Percentiles rank a stretch among this genome's conserved stretches.
phyloP scores from a whole-genome alignment of 2,797 vertebrate species.

The Sylvia borin region DNA sequence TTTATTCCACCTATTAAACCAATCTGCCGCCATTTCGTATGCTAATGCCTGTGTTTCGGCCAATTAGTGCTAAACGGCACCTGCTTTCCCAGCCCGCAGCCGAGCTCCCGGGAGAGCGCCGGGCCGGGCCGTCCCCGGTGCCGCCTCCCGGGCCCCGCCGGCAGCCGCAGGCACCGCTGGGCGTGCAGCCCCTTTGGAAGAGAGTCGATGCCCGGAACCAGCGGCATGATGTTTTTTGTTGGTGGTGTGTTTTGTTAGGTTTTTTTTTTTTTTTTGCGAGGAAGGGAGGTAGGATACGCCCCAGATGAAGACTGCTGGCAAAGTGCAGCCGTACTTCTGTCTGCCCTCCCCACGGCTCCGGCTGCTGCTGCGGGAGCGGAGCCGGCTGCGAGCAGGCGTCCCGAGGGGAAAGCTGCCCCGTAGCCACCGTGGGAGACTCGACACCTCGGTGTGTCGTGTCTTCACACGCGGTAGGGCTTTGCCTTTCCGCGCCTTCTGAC shows the following conservation, averaged over 20 bases:
- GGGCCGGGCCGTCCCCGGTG: background rate
- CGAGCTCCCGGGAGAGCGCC: background rate
- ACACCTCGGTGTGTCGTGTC: background rate
- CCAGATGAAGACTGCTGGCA: background rate
- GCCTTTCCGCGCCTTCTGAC: background rate
- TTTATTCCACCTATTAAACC: background rate
- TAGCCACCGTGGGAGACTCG: background rate
- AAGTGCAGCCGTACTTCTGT: background rate
- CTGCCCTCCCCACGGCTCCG: background rate
- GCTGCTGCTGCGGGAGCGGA: background rate
- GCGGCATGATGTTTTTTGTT: background rate
- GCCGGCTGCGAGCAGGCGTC: background rate
- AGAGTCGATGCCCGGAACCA: background rate
- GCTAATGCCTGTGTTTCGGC: background rate
- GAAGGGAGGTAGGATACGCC: background rate
- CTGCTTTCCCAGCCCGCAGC: background rate
- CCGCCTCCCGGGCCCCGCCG: background rate
- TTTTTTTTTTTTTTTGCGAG: background rate
- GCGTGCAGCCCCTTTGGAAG: background rate
- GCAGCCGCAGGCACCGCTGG: background rate
- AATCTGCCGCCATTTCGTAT: background rate
- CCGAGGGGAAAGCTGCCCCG: background rate
- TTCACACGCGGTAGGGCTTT: background rate
- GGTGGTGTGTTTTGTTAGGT: background rate
- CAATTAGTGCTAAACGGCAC: background rate